Evolutionary conservation across 2,888 invertebrate species (phyloP).

Genomic region (Chymomyza procnemis): DNA sequence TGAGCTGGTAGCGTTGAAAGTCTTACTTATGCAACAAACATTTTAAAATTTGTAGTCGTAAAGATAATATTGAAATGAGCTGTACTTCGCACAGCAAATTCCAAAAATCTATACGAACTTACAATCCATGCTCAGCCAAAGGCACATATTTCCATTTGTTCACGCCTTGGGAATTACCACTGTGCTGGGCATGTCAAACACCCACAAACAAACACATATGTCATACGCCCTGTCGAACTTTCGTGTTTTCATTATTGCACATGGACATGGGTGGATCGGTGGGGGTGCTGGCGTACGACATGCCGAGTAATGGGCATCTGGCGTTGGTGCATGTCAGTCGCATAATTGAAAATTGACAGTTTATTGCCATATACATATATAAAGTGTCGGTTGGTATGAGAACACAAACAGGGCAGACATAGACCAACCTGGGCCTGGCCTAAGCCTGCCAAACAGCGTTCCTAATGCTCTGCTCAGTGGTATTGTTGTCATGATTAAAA

Average conservation of each 20-base stretch:
- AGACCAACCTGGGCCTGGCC: not conserved
- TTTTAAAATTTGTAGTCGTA: too few relatives aligned
- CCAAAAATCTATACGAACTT: too few relatives aligned
- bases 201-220: conserved; percentile 13
- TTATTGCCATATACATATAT: conserved; percentile 37
- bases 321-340: conserved; percentile 19
- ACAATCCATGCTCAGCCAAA: too few relatives aligned
- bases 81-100: too few relatives aligned
- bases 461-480: not conserved
- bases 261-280: not conserved
- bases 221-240: conserved; percentile 32
- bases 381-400: not conserved
- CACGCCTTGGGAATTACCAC: not conserved
- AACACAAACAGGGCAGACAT: not conserved
- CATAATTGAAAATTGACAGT: conserved; percentile 55
- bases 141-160: too few relatives aligned
- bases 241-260: conserved; percentile 20
- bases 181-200: conserved; percentile 20
- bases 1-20: too few relatives aligned
- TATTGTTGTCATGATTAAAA: conserved; percentile 44
- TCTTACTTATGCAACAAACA: too few relatives aligned
- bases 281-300: not conserved
- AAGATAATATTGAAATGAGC: too few relatives aligned
- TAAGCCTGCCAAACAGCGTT: not conserved
- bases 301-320: not conserved